phyloP scores from a whole-genome alignment of 2,113 vertebrate genomes.

The Todiramphus saurophagus region DNA sequence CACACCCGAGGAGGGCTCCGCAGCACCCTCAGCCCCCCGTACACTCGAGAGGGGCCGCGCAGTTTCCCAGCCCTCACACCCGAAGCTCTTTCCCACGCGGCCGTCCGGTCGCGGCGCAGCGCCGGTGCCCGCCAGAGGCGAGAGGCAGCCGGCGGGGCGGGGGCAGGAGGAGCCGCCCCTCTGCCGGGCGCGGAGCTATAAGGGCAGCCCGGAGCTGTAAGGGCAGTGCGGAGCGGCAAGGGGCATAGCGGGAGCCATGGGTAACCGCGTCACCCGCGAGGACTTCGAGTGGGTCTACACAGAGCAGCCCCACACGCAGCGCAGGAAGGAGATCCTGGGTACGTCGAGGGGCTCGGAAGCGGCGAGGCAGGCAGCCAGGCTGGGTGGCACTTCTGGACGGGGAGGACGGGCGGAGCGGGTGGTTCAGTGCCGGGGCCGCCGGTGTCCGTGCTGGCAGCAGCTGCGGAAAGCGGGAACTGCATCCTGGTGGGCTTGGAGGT shows the following conservation, averaged over 20 bases:
- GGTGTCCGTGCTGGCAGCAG: background rate
- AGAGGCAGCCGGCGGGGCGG: background rate
- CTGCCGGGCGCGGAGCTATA: background rate
- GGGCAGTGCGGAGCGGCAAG: background rate
- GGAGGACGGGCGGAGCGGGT: background rate
- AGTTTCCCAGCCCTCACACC: background rate
- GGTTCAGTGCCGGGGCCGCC: no score
- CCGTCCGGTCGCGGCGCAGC: background rate
- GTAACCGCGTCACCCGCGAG: constrained; percentile 78
- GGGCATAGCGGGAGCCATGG: constrained; percentile 70
- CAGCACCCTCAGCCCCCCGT: background rate
- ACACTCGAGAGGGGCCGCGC: background rate
- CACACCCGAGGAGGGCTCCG: no score
- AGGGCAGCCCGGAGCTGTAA: background rate
- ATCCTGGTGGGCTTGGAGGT: background rate
- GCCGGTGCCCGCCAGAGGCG: background rate
- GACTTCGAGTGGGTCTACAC: constrained; percentile 98
- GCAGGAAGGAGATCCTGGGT: constrained; percentile 94
- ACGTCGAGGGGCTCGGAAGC: background rate
- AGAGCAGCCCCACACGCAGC: constrained; percentile 94
- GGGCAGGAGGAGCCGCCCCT: background rate
- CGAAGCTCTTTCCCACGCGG: background rate
- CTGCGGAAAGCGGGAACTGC: background rate
- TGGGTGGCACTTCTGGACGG: background rate
- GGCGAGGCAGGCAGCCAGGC: background rate